Conservation (phyloP, 2,797 vertebrate species). For the Bradypus variegatus region DNA sequence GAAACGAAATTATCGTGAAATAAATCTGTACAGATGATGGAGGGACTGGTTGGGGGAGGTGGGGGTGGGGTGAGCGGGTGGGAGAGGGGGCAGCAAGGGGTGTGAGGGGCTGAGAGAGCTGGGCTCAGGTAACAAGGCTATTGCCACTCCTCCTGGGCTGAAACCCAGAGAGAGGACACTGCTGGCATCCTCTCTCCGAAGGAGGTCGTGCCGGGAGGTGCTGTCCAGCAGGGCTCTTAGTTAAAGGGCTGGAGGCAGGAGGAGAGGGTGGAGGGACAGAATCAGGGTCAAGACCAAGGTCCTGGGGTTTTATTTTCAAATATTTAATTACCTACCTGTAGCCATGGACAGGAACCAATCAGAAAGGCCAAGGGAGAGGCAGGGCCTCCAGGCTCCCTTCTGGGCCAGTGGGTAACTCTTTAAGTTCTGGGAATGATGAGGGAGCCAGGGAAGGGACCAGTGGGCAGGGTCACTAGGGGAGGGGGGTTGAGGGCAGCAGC, state of each 20-base stretch:
- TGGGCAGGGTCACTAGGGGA: background rate
- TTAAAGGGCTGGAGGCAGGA: background rate
- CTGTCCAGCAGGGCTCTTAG: background rate
- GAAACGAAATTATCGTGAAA: conserved; percentile 77
- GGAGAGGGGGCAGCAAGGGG: background rate
- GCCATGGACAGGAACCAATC: background rate
- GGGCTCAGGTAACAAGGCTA: background rate
- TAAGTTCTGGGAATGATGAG: background rate
- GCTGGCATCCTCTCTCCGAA: background rate
- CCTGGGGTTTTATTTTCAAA: background rate
- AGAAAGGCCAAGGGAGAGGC: background rate
- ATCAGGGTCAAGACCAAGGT: background rate
- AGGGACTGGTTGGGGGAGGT: conserved; percentile 50
- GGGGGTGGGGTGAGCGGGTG: background rate
- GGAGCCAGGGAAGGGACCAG: background rate
- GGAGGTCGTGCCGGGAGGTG: background rate
- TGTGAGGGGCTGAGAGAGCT: background rate
- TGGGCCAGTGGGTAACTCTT: background rate
- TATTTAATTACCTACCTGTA: background rate
- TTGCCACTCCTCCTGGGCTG: background rate
- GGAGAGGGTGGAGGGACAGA: background rate
- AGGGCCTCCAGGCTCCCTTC: background rate
- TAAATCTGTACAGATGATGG: conserved; percentile 73
- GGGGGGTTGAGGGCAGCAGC: background rate
- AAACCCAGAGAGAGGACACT: background rate